Conservation (phyloP, 2,113 vertebrate genomes). For the Platycercus adscitus region DNA sequence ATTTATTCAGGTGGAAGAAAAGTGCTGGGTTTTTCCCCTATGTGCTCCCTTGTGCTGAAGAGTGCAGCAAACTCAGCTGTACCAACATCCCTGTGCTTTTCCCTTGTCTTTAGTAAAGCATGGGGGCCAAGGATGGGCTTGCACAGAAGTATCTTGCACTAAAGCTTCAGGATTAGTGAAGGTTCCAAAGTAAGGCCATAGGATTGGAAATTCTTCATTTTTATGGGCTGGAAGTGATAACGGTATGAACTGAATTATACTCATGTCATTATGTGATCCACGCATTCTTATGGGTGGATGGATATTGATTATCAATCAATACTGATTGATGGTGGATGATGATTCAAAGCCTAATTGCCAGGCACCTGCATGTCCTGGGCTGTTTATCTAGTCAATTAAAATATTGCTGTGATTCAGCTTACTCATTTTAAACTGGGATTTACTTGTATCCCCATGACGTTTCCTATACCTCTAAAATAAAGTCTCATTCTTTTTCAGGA, state of each 20-base stretch:
- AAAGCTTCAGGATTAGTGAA: not conserved
- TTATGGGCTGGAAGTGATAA: constrained; percentile 31
- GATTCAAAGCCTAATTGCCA: constrained; percentile 11
- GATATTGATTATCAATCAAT: constrained; percentile 33
- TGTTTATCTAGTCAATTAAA: constrained; percentile 20
- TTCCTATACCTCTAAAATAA: constrained; percentile 38
- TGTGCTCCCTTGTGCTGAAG: not conserved
- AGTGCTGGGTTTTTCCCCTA: not conserved
- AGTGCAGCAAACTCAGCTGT: not conserved
- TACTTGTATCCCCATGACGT: not conserved
- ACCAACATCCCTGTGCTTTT: not conserved
- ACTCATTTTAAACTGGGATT: not conserved
- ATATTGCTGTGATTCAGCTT: not conserved
- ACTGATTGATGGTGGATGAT: not conserved
- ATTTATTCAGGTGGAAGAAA: not conserved
- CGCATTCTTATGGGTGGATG: not conserved
- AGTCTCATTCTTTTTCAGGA: constrained; percentile 83
- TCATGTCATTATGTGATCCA: not conserved
- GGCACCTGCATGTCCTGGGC: not conserved
- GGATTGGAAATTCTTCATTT: constrained; percentile 34
- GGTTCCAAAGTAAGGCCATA: not conserved
- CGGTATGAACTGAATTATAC: constrained; percentile 4
- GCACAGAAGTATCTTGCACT: not conserved
- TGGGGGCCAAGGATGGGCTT: not conserved
- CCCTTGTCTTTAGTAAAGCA: not conserved